Percentiles rank a stretch among this genome's conserved stretches.
These are phyloP conservation scores for Megaceryle alcyon DNA, from an alignment of 2,797 vertebrate species.

Conservation along the genomic window DNA sequence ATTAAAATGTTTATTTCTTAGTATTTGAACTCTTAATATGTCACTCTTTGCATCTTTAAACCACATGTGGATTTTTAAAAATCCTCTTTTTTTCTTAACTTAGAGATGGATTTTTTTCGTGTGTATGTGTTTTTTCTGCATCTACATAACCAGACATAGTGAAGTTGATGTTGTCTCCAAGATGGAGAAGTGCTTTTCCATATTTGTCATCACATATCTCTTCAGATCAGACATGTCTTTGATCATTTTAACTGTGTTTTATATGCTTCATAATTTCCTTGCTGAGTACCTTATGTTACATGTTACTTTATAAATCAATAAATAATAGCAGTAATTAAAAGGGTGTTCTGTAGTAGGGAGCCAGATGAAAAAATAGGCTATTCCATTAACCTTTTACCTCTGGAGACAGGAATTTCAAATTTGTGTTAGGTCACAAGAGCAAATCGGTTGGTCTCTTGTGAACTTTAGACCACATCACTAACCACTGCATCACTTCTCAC, in stretches of 20 bases:
- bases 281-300: conserved; percentile 56
- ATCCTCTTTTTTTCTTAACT: background rate
- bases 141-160: background rate
- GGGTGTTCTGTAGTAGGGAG: conserved; percentile 1
- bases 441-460: conserved; percentile 55
- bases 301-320: conserved; percentile 67
- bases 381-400: conserved; percentile 72
- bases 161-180: conserved; percentile 19
- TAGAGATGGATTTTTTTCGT: background rate
- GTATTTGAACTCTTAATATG: background rate
- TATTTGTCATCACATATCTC: conserved; percentile 48
- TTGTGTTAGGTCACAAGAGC: conserved; percentile 48
- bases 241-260: conserved; percentile 62
- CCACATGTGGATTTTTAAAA: background rate
- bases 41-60: background rate
- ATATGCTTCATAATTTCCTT: conserved; percentile 59
- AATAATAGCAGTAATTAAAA: conserved; percentile 71
- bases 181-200: conserved; percentile 46
- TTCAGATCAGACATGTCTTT: conserved; percentile 55
- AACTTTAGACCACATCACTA: conserved; percentile 33
- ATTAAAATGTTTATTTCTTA: background rate
- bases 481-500: conserved; percentile 14
- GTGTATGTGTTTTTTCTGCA: background rate
- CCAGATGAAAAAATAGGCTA: conserved; percentile 60
- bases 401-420: conserved; percentile 63